These are phyloP conservation scores for Hiodon tergisus DNA, from an alignment of 2,113 vertebrate species.

Conservation along the genomic window DNA sequence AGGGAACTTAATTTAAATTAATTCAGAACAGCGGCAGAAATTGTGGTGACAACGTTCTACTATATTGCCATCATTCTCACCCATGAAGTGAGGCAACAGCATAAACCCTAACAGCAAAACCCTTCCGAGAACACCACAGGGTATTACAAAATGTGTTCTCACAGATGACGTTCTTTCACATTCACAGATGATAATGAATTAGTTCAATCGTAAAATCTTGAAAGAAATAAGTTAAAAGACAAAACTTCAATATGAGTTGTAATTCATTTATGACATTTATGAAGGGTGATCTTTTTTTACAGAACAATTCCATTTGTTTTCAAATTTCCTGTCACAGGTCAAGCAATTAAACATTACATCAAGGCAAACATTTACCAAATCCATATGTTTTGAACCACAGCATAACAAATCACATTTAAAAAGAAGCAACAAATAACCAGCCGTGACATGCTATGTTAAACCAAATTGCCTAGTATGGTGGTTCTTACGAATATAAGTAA, in stretches of 20 bases:
- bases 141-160: too few relatives aligned
- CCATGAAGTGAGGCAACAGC: not conserved
- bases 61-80: not conserved
- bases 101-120: too few relatives aligned
- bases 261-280: not conserved
- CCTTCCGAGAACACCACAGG: too few relatives aligned
- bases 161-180: too few relatives aligned
- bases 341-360: not conserved
- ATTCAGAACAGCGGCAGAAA: not conserved
- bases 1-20: not conserved
- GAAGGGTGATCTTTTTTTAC: not conserved
- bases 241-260: conserved; percentile 3
- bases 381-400: too few relatives aligned
- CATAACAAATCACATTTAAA: too few relatives aligned
- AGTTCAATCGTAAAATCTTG: not conserved
- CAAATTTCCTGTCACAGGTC: conserved; percentile 15
- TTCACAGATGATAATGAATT: not conserved
- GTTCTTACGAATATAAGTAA: too few relatives aligned
- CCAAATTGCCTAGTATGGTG: too few relatives aligned
- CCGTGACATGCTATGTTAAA: too few relatives aligned
- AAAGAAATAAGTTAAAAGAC: not conserved
- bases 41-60: not conserved
- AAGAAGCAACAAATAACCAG: too few relatives aligned
- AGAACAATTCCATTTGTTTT: conserved; percentile 18
- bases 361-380: too few relatives aligned